These are phyloP conservation scores for Drosophila rhopaloa DNA, from an alignment of 1,140 invertebrate species.

Conservation along the genomic window DNA sequence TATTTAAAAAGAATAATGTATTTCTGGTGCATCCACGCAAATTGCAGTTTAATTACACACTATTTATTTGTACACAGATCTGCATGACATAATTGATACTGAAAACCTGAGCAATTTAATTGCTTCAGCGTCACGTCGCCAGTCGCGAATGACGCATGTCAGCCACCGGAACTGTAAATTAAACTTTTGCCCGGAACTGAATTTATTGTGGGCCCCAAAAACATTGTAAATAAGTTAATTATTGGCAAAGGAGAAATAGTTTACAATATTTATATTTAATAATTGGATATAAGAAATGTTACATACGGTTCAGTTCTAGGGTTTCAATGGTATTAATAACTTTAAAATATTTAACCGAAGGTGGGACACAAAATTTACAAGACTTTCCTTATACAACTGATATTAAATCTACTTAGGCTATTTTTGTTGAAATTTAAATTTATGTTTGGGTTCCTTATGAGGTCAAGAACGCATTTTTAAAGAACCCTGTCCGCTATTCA, in stretches of 20 bases:
- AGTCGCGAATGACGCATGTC: slow-evolving; percentile 25
- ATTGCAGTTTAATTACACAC: slow-evolving; percentile 65
- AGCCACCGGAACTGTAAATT: slow-evolving; percentile 11
- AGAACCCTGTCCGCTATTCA: slow-evolving; percentile 3
- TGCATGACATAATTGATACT: slow-evolving; percentile 16
- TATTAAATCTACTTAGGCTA: no score
- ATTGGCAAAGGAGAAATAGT: no score
- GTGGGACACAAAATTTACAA: no score
- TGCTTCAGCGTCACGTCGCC: slow-evolving; percentile 17
- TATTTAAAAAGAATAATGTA: not conserved
- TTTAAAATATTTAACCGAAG: no score
- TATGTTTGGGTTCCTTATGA: no score
- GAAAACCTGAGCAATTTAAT: slow-evolving; percentile 23
- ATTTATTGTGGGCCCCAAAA: slow-evolving; percentile 5
- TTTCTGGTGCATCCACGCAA: not conserved
- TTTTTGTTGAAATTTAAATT: not conserved
- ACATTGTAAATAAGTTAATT: not conserved
- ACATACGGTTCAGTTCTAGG: no score
- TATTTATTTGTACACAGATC: slow-evolving; percentile 70
- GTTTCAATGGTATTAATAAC: no score
- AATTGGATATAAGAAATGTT: no score
- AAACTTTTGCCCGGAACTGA: slow-evolving; percentile 3
- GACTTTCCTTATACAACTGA: no score
- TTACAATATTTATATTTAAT: no score
- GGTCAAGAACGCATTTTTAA: not conserved